Percentiles rank a stretch among this genome's conserved stretches.
Conservation (phyloP, 1,140 invertebrate species). For the Papilio aristodemus region DNA sequence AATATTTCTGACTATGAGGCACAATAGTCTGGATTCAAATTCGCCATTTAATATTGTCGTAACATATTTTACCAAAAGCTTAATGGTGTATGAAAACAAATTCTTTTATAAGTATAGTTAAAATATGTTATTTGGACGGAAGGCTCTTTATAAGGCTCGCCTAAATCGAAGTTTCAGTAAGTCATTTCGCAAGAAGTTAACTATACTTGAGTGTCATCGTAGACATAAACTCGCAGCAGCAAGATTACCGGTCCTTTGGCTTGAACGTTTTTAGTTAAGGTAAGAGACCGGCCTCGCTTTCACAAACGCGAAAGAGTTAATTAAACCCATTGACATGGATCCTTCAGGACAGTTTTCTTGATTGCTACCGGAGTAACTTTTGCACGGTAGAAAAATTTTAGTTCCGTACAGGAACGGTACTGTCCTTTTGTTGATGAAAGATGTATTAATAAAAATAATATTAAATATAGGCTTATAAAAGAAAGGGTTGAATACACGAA, state of each 20-base stretch:
- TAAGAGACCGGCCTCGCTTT: not conserved
- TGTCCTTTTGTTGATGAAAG: too few species aligned
- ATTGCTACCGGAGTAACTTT: not conserved
- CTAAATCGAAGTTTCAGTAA: not conserved
- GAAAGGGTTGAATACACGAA: too few species aligned
- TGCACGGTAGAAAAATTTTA: not conserved
- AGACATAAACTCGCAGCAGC: not conserved
- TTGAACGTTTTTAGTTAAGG: conserved; percentile 1
- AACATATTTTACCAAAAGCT: too few species aligned
- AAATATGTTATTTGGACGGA: not conserved
- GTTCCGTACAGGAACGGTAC: not conserved
- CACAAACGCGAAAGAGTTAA: conserved; percentile 6
- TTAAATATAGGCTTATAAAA: too few species aligned
- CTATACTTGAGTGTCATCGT: not conserved
- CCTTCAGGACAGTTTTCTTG: conserved; percentile 6
- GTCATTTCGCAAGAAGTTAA: not conserved
- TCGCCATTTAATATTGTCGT: too few species aligned
- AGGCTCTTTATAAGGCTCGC: not conserved
- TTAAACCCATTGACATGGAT: conserved; percentile 11
- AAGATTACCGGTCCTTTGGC: conserved; percentile 1
- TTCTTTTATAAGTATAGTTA: too few species aligned
- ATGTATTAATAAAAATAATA: too few species aligned
- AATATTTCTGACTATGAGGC: too few species aligned
- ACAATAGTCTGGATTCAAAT: too few species aligned
- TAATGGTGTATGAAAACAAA: too few species aligned